These are phyloP conservation scores for Chymomyza costata DNA, from an alignment of 1,140 invertebrate genomes.

Conservation along the genomic window DNA sequence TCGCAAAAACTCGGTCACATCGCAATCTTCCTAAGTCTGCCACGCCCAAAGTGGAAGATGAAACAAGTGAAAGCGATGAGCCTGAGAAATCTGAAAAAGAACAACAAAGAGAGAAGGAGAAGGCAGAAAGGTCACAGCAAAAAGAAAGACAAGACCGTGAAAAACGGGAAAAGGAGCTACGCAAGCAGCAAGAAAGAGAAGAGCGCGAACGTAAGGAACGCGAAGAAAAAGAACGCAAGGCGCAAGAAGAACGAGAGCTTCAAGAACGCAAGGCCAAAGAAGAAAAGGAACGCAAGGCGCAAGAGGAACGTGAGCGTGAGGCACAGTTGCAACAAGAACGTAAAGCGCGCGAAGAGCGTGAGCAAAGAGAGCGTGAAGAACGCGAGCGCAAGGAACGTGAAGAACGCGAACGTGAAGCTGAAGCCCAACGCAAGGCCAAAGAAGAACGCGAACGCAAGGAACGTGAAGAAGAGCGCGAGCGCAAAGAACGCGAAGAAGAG, in stretches of 20 bases:
- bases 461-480: constrained; percentile 52
- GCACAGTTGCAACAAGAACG: constrained; percentile 59
- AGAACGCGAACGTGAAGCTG: constrained; percentile 76
- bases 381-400: constrained; percentile 58
- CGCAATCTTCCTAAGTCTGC: constrained; percentile 52
- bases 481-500: constrained; percentile 67
- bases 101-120: constrained; percentile 34
- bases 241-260: constrained; percentile 27
- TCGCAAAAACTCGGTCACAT: constrained; percentile 55
- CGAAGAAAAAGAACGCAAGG: constrained; percentile 29
- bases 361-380: constrained; percentile 70
- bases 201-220: constrained; percentile 31
- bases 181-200: constrained; percentile 64
- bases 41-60: constrained; percentile 55
- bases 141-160: constrained; percentile 41
- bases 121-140: constrained; percentile 9
- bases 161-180: constrained; percentile 51
- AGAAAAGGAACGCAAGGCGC: constrained; percentile 36
- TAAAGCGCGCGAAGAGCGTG: constrained; percentile 61
- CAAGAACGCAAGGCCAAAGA: constrained; percentile 29
- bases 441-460: constrained; percentile 75
- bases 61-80: constrained; percentile 54
- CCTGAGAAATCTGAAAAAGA: constrained; percentile 52
- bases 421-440: constrained; percentile 65
- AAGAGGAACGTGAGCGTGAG: constrained; percentile 60